Percentiles rank a stretch among this genome's conserved stretches.
Evolutionary conservation across 2,888 invertebrate species (phyloP).

Genomic region (Oscheius sp.): DNA sequence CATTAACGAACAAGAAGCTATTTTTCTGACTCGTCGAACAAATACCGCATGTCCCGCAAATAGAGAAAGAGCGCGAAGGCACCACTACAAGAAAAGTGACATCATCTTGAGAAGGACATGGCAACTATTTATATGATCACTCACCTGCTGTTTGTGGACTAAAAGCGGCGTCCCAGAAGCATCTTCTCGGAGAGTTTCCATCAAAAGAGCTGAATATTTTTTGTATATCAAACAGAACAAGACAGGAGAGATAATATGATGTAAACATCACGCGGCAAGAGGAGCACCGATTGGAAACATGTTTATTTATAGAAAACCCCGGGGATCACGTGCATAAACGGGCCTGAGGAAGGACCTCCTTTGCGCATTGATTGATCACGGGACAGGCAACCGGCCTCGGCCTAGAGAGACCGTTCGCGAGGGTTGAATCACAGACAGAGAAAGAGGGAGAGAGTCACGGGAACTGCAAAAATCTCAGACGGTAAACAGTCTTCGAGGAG

Average conservation of each 20-base stretch:
- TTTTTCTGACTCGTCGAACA: constrained; percentile 19
- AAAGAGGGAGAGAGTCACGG: constrained; percentile 10
- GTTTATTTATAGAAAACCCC: constrained; percentile 18
- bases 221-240: neutral
- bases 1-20: constrained; percentile 12
- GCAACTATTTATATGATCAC: neutral
- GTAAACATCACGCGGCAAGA: constrained; percentile 20
- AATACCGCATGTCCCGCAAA: neutral
- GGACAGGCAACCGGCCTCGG: neutral
- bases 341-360: constrained; percentile 13
- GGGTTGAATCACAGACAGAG: constrained; percentile 3
- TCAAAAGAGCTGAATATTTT: neutral
- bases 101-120: no score
- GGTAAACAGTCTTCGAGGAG: constrained; percentile 7
- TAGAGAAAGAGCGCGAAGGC: neutral
- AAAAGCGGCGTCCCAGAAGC: constrained; percentile 26
- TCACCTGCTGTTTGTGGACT: neutral
- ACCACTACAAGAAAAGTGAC: neutral
- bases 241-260: neutral
- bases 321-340: constrained; percentile 27
- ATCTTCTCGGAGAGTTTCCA: constrained; percentile 18
- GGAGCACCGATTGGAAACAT: constrained; percentile 5
- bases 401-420: constrained; percentile 1
- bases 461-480: constrained; percentile 12
- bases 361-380: constrained; percentile 23